Evolutionary conservation across 2,113 vertebrate species (phyloP).

Genomic region (Cyprinus carpio): DNA sequence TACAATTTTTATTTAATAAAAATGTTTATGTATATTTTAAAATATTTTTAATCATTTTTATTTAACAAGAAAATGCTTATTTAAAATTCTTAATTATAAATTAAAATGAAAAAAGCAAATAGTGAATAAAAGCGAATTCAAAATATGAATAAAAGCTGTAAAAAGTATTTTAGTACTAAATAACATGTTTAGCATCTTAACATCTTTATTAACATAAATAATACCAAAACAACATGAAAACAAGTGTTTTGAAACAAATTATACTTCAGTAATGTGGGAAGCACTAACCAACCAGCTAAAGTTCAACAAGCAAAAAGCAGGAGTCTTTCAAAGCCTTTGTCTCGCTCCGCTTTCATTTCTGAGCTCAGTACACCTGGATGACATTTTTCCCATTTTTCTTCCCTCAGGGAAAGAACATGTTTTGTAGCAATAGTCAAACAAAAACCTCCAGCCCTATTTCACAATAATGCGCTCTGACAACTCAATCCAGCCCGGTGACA

Average conservation of each 20-base stretch:
- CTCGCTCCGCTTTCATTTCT: not conserved
- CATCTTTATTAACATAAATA: too few species aligned
- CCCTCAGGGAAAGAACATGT: conserved; percentile 48
- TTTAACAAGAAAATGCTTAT: not conserved
- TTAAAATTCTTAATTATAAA: not conserved
- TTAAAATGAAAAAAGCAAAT: not conserved
- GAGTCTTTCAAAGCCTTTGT: not conserved
- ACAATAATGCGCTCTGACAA: conserved; percentile 67
- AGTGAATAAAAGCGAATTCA: not conserved
- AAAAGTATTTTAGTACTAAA: not conserved
- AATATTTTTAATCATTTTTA: too few species aligned
- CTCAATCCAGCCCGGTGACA: conserved; percentile 53
- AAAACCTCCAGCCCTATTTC: conserved; percentile 62
- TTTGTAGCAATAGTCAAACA: conserved; percentile 63
- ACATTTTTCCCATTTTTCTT: conserved; percentile 32
- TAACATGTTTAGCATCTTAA: too few species aligned
- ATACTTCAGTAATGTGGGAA: not conserved
- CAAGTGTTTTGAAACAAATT: not conserved
- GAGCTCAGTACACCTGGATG: not conserved
- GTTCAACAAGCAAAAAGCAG: not conserved
- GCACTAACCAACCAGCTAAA: not conserved
- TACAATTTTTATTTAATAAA: too few species aligned
- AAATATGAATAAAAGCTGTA: not conserved
- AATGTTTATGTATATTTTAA: too few species aligned
- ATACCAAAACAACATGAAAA: not conserved